A percentile compares a stretch with the other conserved stretches of the same genome.
phyloP scores from a whole-genome alignment of 2,888 invertebrate genomes.

The Oligia fasciuncula region DNA sequence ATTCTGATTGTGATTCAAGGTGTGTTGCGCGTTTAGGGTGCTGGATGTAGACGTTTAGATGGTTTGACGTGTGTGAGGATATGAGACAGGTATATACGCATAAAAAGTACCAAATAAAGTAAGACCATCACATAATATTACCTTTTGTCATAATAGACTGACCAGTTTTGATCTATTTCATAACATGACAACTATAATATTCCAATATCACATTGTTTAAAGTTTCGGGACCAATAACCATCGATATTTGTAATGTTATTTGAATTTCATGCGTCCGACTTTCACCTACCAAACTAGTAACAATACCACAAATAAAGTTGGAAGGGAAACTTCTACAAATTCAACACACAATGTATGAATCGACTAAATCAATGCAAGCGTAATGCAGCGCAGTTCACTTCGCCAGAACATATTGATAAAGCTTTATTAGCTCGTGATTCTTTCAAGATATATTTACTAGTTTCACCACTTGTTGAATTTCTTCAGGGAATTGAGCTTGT shows the following conservation, averaged over 20 bases:
- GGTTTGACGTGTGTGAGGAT: no score
- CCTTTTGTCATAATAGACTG: no score
- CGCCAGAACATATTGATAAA: slow-evolving; percentile 14
- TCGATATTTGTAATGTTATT: background rate
- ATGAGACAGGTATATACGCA: no score
- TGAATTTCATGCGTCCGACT: background rate
- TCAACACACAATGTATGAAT: slow-evolving; percentile 12
- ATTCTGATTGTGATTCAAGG: no score
- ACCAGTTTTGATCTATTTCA: no score
- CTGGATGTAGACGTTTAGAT: no score
- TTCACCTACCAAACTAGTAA: background rate
- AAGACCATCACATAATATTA: no score
- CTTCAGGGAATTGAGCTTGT: slow-evolving; percentile 31
- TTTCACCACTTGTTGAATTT: slow-evolving; percentile 50
- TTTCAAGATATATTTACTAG: slow-evolving; percentile 2
- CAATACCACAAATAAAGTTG: slow-evolving; percentile 1
- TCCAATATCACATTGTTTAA: no score
- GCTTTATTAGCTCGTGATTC: slow-evolving; percentile 10
- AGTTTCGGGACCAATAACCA: background rate
- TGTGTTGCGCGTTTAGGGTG: no score
- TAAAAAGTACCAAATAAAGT: no score
- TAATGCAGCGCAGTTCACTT: slow-evolving; percentile 1
- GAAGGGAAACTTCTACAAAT: background rate
- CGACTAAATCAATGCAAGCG: background rate
- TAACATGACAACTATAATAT: no score